phyloP scores from a whole-genome alignment of 2,797 vertebrate species.

The Liparis tanakae region DNA sequence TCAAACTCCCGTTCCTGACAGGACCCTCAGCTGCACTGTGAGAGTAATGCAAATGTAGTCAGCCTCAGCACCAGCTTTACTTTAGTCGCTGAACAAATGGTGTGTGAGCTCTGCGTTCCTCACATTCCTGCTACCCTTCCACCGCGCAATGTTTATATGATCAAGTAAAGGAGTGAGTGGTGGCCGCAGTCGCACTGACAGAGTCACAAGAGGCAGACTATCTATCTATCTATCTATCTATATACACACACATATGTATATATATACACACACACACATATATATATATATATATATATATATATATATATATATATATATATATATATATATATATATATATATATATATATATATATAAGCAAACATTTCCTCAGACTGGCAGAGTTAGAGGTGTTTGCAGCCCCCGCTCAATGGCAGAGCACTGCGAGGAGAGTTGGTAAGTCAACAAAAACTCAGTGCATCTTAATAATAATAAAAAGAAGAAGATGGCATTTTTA shows the following conservation, averaged over 20 bases:
- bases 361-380: neutral
- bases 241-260: too few species aligned
- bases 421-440: neutral
- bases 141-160: conserved; percentile 52
- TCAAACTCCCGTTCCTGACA: neutral
- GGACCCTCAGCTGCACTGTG: neutral
- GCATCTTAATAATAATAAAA: neutral
- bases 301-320: too few species aligned
- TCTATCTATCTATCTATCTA: too few species aligned
- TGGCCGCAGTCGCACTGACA: conserved; percentile 15
- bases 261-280: too few species aligned
- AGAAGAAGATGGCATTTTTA: neutral
- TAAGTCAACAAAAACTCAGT: conserved; percentile 2
- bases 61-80: too few species aligned
- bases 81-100: too few species aligned
- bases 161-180: conserved; percentile 27
- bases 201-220: neutral
- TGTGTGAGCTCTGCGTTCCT: conserved; percentile 60
- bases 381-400: neutral
- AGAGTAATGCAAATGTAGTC: neutral
- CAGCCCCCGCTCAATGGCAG: neutral
- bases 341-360: neutral
- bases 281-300: too few species aligned
- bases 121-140: conserved; percentile 62
- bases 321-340: too few species aligned